phyloP scores from a whole-genome alignment of 2,888 invertebrate species.

The Idaea biselata region DNA sequence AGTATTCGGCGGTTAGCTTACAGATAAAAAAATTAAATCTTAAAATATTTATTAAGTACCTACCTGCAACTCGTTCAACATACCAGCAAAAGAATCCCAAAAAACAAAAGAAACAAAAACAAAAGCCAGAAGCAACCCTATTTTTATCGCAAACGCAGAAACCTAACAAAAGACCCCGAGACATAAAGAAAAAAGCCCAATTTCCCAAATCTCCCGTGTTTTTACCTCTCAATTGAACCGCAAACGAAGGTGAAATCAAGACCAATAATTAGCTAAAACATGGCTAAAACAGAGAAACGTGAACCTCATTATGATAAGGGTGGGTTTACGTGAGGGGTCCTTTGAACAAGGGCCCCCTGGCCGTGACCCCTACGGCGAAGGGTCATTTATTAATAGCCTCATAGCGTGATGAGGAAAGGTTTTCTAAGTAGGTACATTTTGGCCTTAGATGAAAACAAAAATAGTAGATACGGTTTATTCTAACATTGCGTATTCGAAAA shows the following conservation, averaged over 20 bases:
- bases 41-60: no score
- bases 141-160: neutral
- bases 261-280: conserved; percentile 51
- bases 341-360: conserved; percentile 14
- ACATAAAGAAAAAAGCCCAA: neutral
- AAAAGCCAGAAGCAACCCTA: neutral
- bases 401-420: neutral
- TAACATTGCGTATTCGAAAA: no score
- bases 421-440: neutral
- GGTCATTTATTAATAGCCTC: conserved; percentile 1
- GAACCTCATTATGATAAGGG: conserved; percentile 46
- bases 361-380: conserved; percentile 1
- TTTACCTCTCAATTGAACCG: conserved; percentile 20
- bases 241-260: conserved; percentile 33
- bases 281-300: conserved; percentile 47
- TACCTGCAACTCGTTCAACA: no score
- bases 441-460: no score
- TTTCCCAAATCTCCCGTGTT: conserved; percentile 15
- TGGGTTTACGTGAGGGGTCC: conserved; percentile 41
- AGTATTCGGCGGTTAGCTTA: no score
- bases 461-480: no score
- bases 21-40: no score
- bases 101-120: neutral
- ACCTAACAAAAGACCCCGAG: neutral
- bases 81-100: no score